phyloP scores from a whole-genome alignment of 2,888 invertebrate species.

The Epinotia demarniana region DNA sequence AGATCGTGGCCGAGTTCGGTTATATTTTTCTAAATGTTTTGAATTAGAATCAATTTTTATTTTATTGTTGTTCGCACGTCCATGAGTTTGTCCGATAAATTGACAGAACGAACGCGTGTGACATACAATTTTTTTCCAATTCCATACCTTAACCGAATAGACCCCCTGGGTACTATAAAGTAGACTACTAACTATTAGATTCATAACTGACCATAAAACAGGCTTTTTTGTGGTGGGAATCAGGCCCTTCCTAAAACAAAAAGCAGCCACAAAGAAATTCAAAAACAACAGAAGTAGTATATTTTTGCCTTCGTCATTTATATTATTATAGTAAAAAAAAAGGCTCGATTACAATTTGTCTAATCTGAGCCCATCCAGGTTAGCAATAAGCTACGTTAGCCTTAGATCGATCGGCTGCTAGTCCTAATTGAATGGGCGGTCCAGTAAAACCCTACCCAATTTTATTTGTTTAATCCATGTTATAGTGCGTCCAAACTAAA shows the following conservation, averaged over 20 bases:
- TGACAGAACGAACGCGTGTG: no score
- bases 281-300: not conserved
- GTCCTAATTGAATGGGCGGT: conserved; percentile 25
- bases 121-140: no score
- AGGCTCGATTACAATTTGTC: conserved; percentile 15
- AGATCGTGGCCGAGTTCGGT: no score
- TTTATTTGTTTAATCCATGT: conserved; percentile 6
- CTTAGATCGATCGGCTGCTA: conserved; percentile 9
- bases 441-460: conserved; percentile 26
- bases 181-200: no score
- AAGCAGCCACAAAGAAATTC: not conserved
- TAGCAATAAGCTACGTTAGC: conserved; percentile 12
- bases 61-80: no score
- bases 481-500: not conserved
- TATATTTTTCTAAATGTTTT: no score
- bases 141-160: no score
- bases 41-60: no score
- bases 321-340: not conserved
- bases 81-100: no score
- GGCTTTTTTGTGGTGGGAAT: no score
- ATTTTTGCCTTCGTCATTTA: not conserved
- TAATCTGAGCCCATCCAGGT: not conserved
- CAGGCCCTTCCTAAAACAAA: not conserved
- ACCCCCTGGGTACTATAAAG: no score
- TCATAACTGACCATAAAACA: no score